These are phyloP conservation scores for Burhinus oedicnemus DNA, from an alignment of 2,113 vertebrate species.

Conservation along the genomic window DNA sequence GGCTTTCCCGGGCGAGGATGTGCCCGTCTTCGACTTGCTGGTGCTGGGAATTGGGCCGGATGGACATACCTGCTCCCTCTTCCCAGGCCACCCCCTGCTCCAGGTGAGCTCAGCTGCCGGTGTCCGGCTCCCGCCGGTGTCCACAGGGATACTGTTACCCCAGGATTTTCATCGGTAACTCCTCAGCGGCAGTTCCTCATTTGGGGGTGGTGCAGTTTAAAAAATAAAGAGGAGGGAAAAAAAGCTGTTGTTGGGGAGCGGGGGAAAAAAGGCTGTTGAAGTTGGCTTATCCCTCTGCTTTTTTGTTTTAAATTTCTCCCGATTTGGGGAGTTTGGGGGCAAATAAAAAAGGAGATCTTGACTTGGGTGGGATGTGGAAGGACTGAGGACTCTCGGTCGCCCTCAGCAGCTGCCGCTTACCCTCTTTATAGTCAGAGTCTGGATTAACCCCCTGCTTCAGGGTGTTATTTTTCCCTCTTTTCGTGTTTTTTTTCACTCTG, in stretches of 20 bases:
- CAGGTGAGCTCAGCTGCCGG: constrained; percentile 72
- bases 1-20: constrained; percentile 80
- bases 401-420: neutral
- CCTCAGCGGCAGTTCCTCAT: too few species aligned
- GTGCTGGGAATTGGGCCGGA: constrained; percentile 91
- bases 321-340: neutral
- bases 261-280: too few species aligned
- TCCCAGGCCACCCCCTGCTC: constrained; percentile 88
- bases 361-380: rapidly evolving
- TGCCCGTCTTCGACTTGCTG: constrained; percentile 89
- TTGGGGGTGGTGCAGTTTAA: neutral
- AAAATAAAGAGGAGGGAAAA: neutral
- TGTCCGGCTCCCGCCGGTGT: rapidly evolving
- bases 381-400: too few species aligned
- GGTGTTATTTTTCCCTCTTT: neutral
- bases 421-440: rapidly evolving
- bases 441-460: rapidly evolving
- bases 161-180: rapidly evolving
- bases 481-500: neutral
- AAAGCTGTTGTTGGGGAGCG: too few species aligned
- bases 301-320: rapidly evolving
- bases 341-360: rapidly evolving
- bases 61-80: constrained; percentile 93
- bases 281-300: neutral
- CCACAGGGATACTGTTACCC: rapidly evolving